phyloP scores from a whole-genome alignment of 2,113 vertebrate species.

The Siniperca knerii region DNA sequence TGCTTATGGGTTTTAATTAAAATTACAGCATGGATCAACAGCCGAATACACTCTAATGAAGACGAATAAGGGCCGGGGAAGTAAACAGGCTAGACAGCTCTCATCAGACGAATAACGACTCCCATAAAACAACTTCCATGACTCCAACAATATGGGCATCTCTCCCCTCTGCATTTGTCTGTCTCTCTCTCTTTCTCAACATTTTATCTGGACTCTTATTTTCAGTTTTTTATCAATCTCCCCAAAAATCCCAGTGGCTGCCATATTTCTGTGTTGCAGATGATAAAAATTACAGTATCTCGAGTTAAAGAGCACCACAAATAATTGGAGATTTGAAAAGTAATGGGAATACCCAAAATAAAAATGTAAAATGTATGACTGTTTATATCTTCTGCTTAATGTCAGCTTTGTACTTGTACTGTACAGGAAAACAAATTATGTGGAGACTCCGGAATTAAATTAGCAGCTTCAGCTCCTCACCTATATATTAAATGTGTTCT shows the following conservation, averaged over 20 bases:
- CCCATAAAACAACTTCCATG: constrained; percentile 50
- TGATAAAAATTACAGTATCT: background rate
- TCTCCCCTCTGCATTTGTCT: background rate
- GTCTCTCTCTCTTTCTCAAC: background rate
- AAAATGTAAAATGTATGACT: background rate
- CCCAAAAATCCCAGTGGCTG: background rate
- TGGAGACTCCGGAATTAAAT: background rate
- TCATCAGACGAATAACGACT: constrained; percentile 53
- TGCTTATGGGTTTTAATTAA: constrained; percentile 81
- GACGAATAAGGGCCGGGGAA: constrained; percentile 47
- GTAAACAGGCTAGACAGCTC: constrained; percentile 61
- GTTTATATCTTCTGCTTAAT: background rate
- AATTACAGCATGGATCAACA: constrained; percentile 76
- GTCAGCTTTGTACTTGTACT: background rate
- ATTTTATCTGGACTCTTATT: constrained; percentile 5
- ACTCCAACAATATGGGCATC: constrained; percentile 1
- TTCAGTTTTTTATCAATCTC: constrained; percentile 11
- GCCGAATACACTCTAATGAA: constrained; percentile 72
- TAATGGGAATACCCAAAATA: background rate
- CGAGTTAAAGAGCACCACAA: background rate
- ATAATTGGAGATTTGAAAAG: background rate
- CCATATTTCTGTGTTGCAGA: background rate
- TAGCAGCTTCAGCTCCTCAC: background rate
- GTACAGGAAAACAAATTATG: background rate
- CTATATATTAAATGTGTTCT: background rate